These are phyloP conservation scores for Sturnira hondurensis DNA, from an alignment of 2,113 vertebrate species.

Conservation along the genomic window DNA sequence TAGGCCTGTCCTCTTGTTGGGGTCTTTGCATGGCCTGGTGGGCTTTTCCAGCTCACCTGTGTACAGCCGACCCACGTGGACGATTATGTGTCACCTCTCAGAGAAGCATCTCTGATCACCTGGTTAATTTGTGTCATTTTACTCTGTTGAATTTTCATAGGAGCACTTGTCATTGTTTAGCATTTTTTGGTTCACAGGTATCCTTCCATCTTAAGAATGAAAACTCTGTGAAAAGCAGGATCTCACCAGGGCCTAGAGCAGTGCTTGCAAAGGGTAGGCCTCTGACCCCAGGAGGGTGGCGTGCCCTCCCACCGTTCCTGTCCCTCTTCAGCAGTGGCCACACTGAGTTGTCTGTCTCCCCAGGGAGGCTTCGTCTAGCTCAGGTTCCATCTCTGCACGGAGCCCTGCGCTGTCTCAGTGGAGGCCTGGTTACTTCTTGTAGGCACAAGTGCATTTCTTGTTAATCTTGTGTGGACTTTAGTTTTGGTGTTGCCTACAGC, in stretches of 20 bases:
- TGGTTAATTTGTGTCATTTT: not conserved
- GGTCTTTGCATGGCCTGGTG: not conserved
- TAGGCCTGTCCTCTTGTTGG: not conserved
- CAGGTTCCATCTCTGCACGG: not conserved
- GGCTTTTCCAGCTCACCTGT: not conserved
- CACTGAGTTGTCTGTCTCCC: not conserved
- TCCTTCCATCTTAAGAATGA: not conserved
- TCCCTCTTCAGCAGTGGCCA: not conserved
- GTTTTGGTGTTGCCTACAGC: not conserved
- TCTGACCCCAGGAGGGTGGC: not conserved
- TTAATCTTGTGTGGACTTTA: not conserved
- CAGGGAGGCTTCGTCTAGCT: not conserved
- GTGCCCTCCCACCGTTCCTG: not conserved
- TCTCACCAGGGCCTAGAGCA: not conserved
- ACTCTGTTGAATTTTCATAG: not conserved
- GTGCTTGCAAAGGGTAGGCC: not conserved
- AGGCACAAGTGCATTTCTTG: not conserved
- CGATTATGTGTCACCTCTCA: not conserved
- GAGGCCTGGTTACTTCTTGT: not conserved
- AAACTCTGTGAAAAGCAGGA: not conserved
- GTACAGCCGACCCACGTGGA: not conserved
- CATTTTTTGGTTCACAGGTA: not conserved
- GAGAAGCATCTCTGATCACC: not conserved
- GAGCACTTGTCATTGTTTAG: not conserved
- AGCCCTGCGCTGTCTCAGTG: not conserved